A percentile compares a stretch with the other conserved stretches of the same genome.
phyloP scores from a whole-genome alignment of 2,797 vertebrate species.

The Syngnathus acus region DNA sequence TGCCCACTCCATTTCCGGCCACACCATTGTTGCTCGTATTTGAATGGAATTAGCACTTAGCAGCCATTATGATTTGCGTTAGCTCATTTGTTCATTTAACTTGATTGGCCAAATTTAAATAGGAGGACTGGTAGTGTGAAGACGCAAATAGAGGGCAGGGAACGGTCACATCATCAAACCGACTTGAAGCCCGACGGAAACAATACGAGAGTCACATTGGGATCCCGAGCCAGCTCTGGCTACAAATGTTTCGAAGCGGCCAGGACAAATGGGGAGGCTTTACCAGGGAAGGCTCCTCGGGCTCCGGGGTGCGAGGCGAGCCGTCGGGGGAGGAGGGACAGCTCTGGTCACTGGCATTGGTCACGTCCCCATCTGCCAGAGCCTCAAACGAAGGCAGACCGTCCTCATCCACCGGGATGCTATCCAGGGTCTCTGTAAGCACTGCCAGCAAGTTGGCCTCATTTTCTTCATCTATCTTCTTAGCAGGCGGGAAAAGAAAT shows the following conservation, averaged over 20 bases:
- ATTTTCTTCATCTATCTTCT: constrained; percentile 99
- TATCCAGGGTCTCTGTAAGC: constrained; percentile 98
- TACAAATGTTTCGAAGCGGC: not conserved
- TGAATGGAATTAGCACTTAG: not conserved
- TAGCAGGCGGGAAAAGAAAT: constrained; percentile 46
- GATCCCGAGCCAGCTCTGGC: not conserved
- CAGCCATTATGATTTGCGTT: not conserved
- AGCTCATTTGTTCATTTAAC: not conserved
- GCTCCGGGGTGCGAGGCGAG: constrained; percentile 88
- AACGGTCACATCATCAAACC: not conserved
- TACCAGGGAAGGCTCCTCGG: constrained; percentile 98
- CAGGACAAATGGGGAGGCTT: constrained; percentile 47
- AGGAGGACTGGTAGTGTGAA: not conserved
- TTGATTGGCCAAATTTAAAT: not conserved
- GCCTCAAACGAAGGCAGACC: constrained; percentile 98
- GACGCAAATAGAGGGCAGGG: not conserved
- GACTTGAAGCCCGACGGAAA: not conserved
- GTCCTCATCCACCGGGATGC: constrained; percentile 99
- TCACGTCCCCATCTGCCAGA: constrained; percentile 98
- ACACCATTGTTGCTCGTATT: not conserved
- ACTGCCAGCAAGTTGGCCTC: constrained; percentile 99
- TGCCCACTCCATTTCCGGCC: not conserved
- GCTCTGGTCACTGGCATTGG: constrained; percentile 91
- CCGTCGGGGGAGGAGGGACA: constrained; percentile 88
- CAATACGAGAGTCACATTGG: not conserved